Conservation (phyloP, 2,113 vertebrate genomes). For the Hyperoodon ampullatus region DNA sequence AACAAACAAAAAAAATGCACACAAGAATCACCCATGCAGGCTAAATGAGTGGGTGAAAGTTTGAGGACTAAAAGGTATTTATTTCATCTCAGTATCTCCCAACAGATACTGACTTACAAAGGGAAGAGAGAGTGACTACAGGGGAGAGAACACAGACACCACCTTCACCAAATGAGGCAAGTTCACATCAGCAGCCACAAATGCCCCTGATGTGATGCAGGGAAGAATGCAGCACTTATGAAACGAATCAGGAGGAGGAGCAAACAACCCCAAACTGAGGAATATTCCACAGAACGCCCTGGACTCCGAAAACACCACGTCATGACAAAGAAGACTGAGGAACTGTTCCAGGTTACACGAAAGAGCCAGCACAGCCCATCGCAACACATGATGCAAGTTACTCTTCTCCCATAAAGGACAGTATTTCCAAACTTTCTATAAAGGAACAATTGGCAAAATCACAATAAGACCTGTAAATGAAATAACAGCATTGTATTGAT, state of each 20-base stretch:
- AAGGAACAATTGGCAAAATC: neutral
- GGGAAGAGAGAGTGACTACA: neutral
- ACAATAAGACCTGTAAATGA: neutral
- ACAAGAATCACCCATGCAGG: neutral
- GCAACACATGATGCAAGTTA: neutral
- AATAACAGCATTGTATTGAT: neutral
- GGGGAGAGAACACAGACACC: neutral
- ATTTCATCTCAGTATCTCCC: neutral
- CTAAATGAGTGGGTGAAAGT: neutral
- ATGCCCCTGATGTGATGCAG: neutral
- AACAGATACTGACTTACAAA: neutral
- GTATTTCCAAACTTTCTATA: neutral
- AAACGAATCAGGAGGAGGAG: neutral
- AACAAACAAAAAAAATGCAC: neutral
- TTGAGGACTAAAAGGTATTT: neutral
- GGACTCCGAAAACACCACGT: neutral
- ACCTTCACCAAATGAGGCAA: neutral
- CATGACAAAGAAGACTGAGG: neutral
- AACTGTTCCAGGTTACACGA: neutral
- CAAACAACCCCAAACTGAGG: neutral
- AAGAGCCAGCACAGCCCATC: neutral
- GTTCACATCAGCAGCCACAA: neutral
- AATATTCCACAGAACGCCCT: neutral
- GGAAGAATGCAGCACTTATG: neutral
- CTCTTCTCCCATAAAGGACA: neutral